phyloP scores from a whole-genome alignment of 2,113 vertebrate species.

The Limnothrissa miodon region DNA sequence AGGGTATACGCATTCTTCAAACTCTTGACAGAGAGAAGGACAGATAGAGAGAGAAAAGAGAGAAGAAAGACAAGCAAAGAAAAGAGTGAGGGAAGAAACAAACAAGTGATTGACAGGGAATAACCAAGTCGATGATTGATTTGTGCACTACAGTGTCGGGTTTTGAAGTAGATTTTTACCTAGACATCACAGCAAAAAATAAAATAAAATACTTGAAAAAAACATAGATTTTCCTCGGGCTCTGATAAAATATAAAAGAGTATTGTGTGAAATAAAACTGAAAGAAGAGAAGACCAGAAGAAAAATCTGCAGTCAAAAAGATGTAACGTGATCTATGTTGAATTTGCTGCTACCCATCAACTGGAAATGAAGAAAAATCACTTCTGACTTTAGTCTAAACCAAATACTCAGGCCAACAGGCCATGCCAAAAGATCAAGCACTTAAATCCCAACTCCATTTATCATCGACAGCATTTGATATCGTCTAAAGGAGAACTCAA shows the following conservation, averaged over 20 bases:
- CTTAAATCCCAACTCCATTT: background rate
- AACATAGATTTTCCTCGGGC: background rate
- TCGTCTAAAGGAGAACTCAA: background rate
- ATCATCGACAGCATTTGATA: conserved; percentile 3
- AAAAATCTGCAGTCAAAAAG: background rate
- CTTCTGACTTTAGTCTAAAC: background rate
- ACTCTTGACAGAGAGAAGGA: background rate
- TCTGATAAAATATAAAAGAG: background rate
- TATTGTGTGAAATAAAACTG: background rate
- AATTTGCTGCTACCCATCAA: background rate
- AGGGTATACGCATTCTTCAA: background rate
- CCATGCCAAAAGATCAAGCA: conserved; percentile 6
- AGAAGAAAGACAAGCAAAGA: background rate
- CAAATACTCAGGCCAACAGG: background rate
- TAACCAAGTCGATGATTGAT: conserved; percentile 5
- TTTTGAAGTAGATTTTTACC: conserved; percentile 2
- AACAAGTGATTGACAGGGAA: background rate
- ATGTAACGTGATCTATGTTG: background rate
- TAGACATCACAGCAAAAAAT: conserved; percentile 6
- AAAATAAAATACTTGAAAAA: background rate
- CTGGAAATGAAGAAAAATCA: background rate
- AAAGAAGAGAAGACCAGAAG: background rate
- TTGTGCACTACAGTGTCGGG: background rate
- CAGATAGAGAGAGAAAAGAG: background rate
- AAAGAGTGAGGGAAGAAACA: background rate